phyloP scores from a whole-genome alignment of 1,140 invertebrate genomes.

The Drosophila pruinosa region DNA sequence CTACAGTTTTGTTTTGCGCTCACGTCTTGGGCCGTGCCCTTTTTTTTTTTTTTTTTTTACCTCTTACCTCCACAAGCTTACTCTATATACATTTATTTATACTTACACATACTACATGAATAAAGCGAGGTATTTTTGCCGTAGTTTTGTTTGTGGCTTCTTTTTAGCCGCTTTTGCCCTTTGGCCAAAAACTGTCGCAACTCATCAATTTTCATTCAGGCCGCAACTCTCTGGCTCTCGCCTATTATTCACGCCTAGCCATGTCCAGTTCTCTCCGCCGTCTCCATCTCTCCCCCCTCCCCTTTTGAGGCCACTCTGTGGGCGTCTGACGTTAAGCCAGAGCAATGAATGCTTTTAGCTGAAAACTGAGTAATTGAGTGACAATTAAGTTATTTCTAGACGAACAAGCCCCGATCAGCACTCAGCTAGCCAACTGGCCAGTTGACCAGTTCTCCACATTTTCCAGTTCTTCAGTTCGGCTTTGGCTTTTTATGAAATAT shows the following conservation, averaged over 20 bases:
- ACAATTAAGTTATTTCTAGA: conserved; percentile 83
- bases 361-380: conserved; percentile 83
- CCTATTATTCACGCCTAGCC: conserved; percentile 74
- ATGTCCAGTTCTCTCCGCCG: conserved; percentile 26
- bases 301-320: not conserved
- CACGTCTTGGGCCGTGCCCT: conserved; percentile 22
- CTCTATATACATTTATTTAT: not conserved
- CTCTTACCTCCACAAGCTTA: not conserved
- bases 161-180: conserved; percentile 62
- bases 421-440: conserved; percentile 32
- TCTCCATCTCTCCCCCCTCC: not conserved
- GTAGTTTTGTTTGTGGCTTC: conserved; percentile 16
- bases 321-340: conserved; percentile 70
- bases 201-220: conserved; percentile 81
- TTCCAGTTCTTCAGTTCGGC: not conserved
- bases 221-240: conserved; percentile 29
- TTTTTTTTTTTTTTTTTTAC: conserved; percentile 10
- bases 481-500: conserved; percentile 75
- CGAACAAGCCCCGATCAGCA: conserved; percentile 70
- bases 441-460: conserved; percentile 10
- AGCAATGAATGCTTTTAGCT: conserved; percentile 82
- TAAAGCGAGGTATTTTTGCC: not conserved
- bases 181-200: conserved; percentile 82
- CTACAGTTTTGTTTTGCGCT: not conserved
- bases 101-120: not conserved